Evolutionary conservation across 2,113 vertebrate genomes (phyloP).

Genomic region (Myodes glareolus): DNA sequence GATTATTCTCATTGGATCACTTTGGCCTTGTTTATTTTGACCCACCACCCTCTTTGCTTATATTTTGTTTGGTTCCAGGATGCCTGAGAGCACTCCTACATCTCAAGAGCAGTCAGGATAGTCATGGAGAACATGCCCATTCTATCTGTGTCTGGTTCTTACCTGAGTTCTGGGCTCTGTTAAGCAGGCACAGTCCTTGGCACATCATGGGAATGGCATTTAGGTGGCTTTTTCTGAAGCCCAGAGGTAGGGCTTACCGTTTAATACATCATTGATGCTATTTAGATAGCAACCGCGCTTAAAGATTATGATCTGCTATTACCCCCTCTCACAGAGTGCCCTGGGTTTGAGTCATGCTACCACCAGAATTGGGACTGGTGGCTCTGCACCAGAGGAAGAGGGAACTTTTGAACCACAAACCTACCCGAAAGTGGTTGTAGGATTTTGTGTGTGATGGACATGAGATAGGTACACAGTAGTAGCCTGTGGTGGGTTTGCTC

Average conservation of each 20-base stretch:
- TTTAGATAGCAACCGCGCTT: not conserved
- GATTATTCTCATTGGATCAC: not conserved
- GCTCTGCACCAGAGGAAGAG: not conserved
- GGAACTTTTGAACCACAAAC: not conserved
- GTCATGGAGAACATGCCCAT: not conserved
- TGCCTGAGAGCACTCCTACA: not conserved
- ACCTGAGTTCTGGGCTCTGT: not conserved
- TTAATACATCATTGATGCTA: too few species aligned
- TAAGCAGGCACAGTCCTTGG: too few species aligned
- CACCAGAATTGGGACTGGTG: not conserved
- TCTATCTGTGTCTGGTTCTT: not conserved
- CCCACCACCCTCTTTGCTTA: not conserved
- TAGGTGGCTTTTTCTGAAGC: not conserved
- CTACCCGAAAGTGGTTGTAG: not conserved
- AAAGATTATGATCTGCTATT: not conserved
- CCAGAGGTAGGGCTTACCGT: not conserved
- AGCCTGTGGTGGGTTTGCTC: not conserved
- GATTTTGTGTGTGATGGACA: too few species aligned
- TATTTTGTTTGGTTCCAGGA: not conserved
- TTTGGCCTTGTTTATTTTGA: not conserved
- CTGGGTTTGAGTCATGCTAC: not conserved
- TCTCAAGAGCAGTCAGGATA: too few species aligned
- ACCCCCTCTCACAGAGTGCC: fast-evolving
- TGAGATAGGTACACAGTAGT: not conserved
- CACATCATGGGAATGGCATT: not conserved